Evolutionary conservation across 2,888 invertebrate genomes (phyloP).

Genomic region (Sphaerophoria rueppellii): DNA sequence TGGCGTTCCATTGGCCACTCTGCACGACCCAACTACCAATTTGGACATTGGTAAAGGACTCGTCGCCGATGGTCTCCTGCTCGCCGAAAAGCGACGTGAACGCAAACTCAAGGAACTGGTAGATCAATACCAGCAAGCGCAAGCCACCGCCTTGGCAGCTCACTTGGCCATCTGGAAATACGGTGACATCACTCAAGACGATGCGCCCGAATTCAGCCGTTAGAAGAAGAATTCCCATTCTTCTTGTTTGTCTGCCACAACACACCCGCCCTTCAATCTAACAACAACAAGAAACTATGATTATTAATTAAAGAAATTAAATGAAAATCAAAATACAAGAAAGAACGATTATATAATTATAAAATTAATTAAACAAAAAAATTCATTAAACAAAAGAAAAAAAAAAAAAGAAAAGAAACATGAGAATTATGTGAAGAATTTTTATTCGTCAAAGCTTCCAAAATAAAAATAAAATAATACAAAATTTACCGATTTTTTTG

Average conservation of each 20-base stretch:
- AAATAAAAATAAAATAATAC: slow-evolving; percentile 60
- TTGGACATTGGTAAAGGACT: slow-evolving; percentile 87
- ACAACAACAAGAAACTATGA: slow-evolving; percentile 71
- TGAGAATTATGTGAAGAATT: slow-evolving; percentile 61
- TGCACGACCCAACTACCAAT: slow-evolving; percentile 80
- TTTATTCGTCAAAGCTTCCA: slow-evolving; percentile 69
- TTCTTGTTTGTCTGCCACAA: slow-evolving; percentile 81
- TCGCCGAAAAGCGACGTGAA: slow-evolving; percentile 92
- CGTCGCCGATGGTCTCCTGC: slow-evolving; percentile 92
- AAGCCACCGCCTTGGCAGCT: slow-evolving; percentile 92
- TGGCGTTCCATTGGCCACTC: slow-evolving; percentile 80
- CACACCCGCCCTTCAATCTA: slow-evolving; percentile 81
- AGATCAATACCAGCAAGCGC: slow-evolving; percentile 91
- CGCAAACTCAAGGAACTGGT: slow-evolving; percentile 90
- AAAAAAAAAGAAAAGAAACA: slow-evolving; percentile 48
- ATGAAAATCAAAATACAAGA: slow-evolving; percentile 56
- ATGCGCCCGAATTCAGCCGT: slow-evolving; percentile 82
- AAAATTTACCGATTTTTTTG: slow-evolving; percentile 65
- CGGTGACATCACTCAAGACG: slow-evolving; percentile 91
- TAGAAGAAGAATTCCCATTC: slow-evolving; percentile 77
- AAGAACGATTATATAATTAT: slow-evolving; percentile 68
- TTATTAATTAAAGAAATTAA: slow-evolving; percentile 60
- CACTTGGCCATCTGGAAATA: slow-evolving; percentile 98
- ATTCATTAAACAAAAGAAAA: slow-evolving; percentile 52
- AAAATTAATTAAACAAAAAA: slow-evolving; percentile 16